These are phyloP conservation scores for Adela reaumurella DNA, from an alignment of 2,888 invertebrate species.

Conservation along the genomic window DNA sequence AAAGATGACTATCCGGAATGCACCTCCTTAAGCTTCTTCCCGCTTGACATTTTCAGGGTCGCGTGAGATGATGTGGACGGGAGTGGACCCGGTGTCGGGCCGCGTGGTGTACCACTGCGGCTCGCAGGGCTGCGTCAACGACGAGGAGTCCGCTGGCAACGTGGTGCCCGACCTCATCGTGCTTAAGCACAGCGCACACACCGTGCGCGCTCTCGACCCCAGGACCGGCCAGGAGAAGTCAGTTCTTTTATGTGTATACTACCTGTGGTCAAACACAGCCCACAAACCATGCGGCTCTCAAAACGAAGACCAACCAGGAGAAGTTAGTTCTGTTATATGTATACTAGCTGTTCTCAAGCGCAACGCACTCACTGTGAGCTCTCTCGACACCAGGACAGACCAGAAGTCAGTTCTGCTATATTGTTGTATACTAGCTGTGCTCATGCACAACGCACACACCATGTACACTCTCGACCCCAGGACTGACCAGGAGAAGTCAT, in stretches of 20 bases:
- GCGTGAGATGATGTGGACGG: conserved; percentile 81
- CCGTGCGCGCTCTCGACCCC: conserved; percentile 87
- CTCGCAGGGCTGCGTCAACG: conserved; percentile 66
- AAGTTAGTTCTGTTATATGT: conserved; percentile 56
- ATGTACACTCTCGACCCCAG: conserved; percentile 87
- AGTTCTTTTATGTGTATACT: conserved; percentile 34
- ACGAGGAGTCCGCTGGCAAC: conserved; percentile 53
- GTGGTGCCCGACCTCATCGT: conserved; percentile 61
- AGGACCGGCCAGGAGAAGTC: conserved; percentile 80
- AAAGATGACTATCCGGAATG: too few species aligned
- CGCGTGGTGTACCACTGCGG: conserved; percentile 75
- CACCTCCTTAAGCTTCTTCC: too few species aligned
- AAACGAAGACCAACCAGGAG: conserved; percentile 81
- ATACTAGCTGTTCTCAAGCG: conserved; percentile 78
- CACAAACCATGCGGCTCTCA: conserved; percentile 89
- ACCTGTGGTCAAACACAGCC: conserved; percentile 75
- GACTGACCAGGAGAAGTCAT: conserved; percentile 79
- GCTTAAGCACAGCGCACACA: conserved; percentile 78
- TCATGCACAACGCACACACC: conserved; percentile 80
- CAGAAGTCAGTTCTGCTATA: conserved; percentile 57
- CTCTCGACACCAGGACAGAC: conserved; percentile 83
- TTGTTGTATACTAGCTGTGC: conserved; percentile 62
- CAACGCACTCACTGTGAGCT: conserved; percentile 83
- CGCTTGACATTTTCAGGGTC: too few species aligned
- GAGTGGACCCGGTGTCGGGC: conserved; percentile 73